Evolutionary conservation across 1,140 invertebrate species (phyloP).

Genomic region (Macrobrachium rosenbergii): DNA sequence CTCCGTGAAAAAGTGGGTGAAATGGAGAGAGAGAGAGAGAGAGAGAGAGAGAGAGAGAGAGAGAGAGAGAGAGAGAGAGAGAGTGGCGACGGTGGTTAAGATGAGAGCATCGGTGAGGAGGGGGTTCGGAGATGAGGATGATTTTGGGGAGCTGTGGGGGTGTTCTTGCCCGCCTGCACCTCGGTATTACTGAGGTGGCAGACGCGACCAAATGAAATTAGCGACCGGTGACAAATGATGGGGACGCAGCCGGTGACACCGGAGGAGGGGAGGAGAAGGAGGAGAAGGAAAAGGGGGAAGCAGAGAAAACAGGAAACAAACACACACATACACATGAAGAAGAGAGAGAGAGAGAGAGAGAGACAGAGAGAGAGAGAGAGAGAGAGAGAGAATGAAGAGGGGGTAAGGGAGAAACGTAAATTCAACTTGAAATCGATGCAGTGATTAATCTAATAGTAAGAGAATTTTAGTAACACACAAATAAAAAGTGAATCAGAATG

Average conservation of each 20-base stretch:
- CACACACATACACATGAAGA: background rate
- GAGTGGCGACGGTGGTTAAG: background rate
- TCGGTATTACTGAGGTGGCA: constrained; percentile 60
- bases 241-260: constrained; percentile 49
- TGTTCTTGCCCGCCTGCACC: constrained; percentile 3
- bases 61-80: constrained; percentile 5
- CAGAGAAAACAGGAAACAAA: constrained; percentile 1
- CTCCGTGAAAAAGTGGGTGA: background rate
- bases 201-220: constrained; percentile 63
- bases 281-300: background rate
- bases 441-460: too few species aligned
- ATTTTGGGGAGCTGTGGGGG: constrained; percentile 10
- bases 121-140: background rate
- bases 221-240: constrained; percentile 62
- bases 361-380: background rate
- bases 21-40: constrained; percentile 5
- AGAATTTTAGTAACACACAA: too few species aligned
- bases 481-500: too few species aligned
- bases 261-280: background rate
- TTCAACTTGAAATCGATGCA: too few species aligned
- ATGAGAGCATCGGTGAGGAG: background rate
- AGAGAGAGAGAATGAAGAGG: background rate
- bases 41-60: background rate
- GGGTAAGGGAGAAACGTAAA: background rate
- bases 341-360: background rate